Evolutionary conservation across 2,113 vertebrate genomes (phyloP).

Genomic region (Oreochromis niloticus): DNA sequence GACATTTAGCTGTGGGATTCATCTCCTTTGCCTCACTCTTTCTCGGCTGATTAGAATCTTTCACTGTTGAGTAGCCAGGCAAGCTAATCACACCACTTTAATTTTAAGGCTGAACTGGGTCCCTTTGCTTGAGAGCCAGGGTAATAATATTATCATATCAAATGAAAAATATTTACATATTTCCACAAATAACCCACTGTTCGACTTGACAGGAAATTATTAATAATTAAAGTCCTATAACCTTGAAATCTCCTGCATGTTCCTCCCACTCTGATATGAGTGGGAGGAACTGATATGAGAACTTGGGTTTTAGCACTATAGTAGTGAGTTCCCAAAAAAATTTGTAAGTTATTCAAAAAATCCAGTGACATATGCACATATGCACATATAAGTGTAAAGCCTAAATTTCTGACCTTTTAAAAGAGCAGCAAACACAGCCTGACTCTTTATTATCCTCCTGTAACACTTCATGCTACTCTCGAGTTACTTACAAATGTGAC

Average conservation of each 20-base stretch:
- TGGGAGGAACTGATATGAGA: not conserved
- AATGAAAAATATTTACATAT: not conserved
- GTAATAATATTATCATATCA: not conserved
- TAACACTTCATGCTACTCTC: not conserved
- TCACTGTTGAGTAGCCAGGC: not conserved
- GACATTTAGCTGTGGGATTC: not conserved
- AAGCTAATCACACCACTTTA: not conserved
- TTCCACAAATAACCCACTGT: not conserved
- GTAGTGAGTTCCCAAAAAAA: not conserved
- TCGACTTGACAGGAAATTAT: not conserved
- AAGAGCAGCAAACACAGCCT: not conserved
- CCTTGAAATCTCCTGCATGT: not conserved
- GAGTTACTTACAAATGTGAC: not conserved
- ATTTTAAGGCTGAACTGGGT: not conserved
- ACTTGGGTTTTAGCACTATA: not conserved
- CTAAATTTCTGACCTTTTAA: not conserved
- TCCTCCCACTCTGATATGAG: not conserved
- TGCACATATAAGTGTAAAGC: not conserved
- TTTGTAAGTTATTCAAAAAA: not conserved
- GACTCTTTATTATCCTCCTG: not conserved
- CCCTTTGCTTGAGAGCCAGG: not conserved
- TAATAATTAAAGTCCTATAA: not conserved
- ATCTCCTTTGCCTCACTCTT: not conserved
- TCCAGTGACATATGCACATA: not conserved
- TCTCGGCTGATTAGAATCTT: not conserved